Percentiles rank a stretch among this genome's conserved stretches.
phyloP scores from a whole-genome alignment of 2,113 vertebrate genomes.

The Odontophorus gujanensis region DNA sequence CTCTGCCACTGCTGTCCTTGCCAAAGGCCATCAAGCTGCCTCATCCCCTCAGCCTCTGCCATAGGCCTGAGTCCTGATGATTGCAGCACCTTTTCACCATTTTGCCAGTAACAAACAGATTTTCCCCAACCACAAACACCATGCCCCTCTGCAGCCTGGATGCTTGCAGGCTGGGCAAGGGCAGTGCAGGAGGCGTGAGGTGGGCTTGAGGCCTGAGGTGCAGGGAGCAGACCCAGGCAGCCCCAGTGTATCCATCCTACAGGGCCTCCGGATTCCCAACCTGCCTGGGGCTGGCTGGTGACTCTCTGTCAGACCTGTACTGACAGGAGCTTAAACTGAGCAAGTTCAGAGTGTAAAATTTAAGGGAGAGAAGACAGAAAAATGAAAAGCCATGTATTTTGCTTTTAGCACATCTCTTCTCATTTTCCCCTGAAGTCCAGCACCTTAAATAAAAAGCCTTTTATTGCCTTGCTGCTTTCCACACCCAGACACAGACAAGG shows the following conservation, averaged over 20 bases:
- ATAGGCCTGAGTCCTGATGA: not conserved
- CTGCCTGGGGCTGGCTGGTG: not conserved
- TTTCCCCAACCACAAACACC: not conserved
- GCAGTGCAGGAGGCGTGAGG: not conserved
- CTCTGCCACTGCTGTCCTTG: not conserved
- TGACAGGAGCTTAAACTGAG: conserved; percentile 52
- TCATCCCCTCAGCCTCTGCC: not conserved
- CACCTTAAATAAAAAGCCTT: conserved; percentile 77
- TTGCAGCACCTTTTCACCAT: not conserved
- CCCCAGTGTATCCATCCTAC: not conserved
- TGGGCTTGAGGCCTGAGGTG: not conserved
- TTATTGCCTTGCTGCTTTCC: conserved; percentile 60
- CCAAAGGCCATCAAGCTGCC: not conserved
- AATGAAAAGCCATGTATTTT: conserved; percentile 44
- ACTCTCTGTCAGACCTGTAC: not conserved
- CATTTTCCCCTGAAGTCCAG: conserved; percentile 73
- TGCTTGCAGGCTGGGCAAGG: fast-evolving
- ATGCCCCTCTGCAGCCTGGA: fast-evolving
- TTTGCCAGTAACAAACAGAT: conserved; percentile 14
- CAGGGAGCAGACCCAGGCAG: not conserved
- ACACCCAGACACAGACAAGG: conserved; percentile 51
- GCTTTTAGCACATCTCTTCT: conserved; percentile 65
- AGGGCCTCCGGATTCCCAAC: not conserved
- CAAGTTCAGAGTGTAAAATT: conserved; percentile 43
- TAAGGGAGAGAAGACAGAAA: conserved; percentile 58